Conservation (phyloP, 1,140 invertebrate species). For the Muscidifurax raptorellus region DNA sequence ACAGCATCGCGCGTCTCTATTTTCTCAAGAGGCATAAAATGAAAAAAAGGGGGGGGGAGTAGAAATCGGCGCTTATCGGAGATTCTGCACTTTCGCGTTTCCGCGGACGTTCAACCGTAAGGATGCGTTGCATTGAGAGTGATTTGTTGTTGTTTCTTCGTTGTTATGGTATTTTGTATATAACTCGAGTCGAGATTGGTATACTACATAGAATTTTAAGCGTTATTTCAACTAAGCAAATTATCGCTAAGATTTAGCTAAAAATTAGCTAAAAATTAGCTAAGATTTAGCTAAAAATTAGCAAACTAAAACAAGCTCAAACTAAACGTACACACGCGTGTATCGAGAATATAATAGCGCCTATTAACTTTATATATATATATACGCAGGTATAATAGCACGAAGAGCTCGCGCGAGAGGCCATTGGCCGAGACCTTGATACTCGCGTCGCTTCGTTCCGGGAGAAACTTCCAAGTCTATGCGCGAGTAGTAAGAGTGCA, state of each 20-base stretch:
- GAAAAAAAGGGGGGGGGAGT: not conserved
- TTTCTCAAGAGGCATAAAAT: constrained; percentile 1
- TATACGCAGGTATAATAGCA: not conserved
- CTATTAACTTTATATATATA: not conserved
- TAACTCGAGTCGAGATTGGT: too few species aligned
- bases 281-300: too few species aligned
- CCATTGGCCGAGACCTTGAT: constrained; percentile 55
- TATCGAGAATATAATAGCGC: not conserved
- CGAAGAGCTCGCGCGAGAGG: constrained; percentile 13
- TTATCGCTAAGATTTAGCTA: too few species aligned
- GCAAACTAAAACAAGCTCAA: too few species aligned
- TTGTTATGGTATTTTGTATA: too few species aligned
- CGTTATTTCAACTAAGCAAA: too few species aligned
- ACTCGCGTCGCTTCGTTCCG: constrained; percentile 30
- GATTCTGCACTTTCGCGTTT: constrained; percentile 45
- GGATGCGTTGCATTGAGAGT: not conserved
- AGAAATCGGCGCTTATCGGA: not conserved
- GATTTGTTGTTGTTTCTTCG: not conserved
- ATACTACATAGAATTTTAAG: too few species aligned
- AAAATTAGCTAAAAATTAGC: too few species aligned
- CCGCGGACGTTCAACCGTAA: constrained; percentile 17
- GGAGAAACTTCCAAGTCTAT: constrained; percentile 35
- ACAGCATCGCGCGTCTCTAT: not conserved
- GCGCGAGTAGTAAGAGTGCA: constrained; percentile 34
- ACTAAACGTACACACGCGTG: not conserved